A percentile compares a stretch with the other conserved stretches of the same genome.
Evolutionary conservation across 1,140 invertebrate species (phyloP).

Genomic region (Zeugodacus cucurbitae): DNA sequence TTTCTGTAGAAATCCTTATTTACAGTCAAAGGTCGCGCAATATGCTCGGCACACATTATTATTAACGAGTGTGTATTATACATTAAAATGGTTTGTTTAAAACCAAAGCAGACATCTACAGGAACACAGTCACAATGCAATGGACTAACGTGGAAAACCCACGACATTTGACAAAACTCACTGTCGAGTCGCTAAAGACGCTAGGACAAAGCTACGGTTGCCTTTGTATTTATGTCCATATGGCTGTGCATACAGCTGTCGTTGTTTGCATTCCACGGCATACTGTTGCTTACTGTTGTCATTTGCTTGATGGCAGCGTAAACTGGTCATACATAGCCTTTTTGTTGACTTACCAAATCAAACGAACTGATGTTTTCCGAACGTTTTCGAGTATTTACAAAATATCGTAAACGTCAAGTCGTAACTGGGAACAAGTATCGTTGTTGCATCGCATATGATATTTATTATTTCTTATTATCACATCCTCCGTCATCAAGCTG

Average conservation of each 20-base stretch:
- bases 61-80: not conserved
- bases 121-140: not conserved
- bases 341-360: not conserved
- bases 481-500: too few species aligned
- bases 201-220: not conserved
- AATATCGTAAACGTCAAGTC: too few species aligned
- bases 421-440: too few species aligned
- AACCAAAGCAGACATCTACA: not conserved
- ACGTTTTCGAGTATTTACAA: too few species aligned
- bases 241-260: not conserved
- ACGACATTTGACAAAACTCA: not conserved
- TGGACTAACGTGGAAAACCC: not conserved
- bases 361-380: too few species aligned
- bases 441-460: too few species aligned
- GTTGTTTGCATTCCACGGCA: not conserved
- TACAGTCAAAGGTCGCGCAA: not conserved
- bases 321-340: too few species aligned
- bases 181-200: not conserved
- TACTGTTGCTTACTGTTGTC: not conserved
- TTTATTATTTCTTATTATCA: too few species aligned
- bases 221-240: not conserved
- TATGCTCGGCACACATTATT: not conserved
- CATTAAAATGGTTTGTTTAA: slow-evolving; percentile 13
- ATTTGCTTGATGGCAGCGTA: not conserved
- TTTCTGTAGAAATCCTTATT: not conserved